Evolutionary conservation across 1,140 invertebrate genomes (phyloP), one percentile per base, ranked within the genome.

Genomic region (Archegozetes longisetosus): DNA sequence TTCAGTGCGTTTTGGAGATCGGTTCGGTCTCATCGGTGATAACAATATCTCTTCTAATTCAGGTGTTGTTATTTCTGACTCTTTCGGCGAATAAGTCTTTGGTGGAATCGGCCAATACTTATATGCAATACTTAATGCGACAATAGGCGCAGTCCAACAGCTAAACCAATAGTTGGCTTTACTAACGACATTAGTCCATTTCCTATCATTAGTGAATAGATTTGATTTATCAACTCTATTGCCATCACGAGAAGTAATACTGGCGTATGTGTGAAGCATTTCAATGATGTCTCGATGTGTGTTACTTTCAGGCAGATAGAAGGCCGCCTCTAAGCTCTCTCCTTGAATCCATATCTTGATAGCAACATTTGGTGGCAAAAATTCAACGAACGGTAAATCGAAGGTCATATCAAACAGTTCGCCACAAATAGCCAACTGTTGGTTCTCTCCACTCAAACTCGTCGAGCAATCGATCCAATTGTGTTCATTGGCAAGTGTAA

Each of bases 391-490:
- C 0, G 91, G 90, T 55, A 97, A 74, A 70, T 88, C 85, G 68
- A 96, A 91, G 9, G 88, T 88, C 64, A 96, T 75, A 68, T 95
- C 89, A 67, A 95, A 84, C 6, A 87, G 78, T 68, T 95, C 90
- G 6, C 91, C 91, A 73, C 88, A 92, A 66, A 94, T 85, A 0
- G 88, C 90, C 58, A 95, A 78, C 69, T 91, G 87, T 68, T 32
- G 46, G 17, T 58, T 60, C 53, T 61, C 54, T 60, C 47, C 48
- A 20, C 57, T 61, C 24, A 57, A 53, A 50, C 88, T 86, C 47
- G 87, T 90, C 51, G 89, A 92, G 66, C 91, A 96, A 72, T 98
- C 94, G 65, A 98, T 87, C 95, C 93, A 98, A 73, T 99, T 99
- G 70, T 90, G 90, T 70, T 98, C 89, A 76, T 98, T 98, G 61